phyloP scores from a whole-genome alignment of 1,140 invertebrate genomes.

The Camponotus vicinus region DNA sequence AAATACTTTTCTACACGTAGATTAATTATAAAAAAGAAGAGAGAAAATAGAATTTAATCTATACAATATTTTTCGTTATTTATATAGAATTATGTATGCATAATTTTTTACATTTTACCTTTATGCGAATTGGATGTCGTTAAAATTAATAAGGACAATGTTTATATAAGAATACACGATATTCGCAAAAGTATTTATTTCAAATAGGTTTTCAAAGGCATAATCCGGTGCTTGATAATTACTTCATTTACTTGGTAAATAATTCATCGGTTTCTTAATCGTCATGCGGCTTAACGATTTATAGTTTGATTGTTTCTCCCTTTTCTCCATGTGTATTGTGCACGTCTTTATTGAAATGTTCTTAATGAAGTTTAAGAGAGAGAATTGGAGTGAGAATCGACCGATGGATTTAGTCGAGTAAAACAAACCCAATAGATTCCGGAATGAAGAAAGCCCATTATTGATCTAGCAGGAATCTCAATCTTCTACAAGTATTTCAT shows the following conservation, averaged over 20 bases:
- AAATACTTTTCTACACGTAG: background rate
- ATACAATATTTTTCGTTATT: too few species aligned
- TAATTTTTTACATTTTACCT: background rate
- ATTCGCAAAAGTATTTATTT: background rate
- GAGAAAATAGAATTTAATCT: too few species aligned
- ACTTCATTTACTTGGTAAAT: conserved; percentile 24
- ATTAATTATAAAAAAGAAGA: too few species aligned
- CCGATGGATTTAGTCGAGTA: conserved; percentile 26
- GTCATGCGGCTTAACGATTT: conserved; percentile 20
- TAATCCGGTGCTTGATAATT: background rate
- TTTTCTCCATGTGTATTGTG: background rate
- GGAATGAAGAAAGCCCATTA: background rate
- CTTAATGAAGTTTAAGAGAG: conserved; percentile 16
- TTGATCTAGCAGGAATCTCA: conserved; percentile 26
- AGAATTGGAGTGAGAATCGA: conserved; percentile 12
- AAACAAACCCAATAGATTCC: conserved; percentile 24
- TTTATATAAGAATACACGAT: background rate
- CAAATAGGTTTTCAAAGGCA: background rate
- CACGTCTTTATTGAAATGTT: background rate
- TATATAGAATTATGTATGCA: too few species aligned
- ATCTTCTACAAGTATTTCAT: conserved; percentile 14
- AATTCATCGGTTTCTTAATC: conserved; percentile 26
- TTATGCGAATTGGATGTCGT: background rate
- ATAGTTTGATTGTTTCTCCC: conserved; percentile 32
- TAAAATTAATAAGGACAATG: background rate